Evolutionary conservation across 2,888 invertebrate genomes (phyloP).

Genomic region (Oligia latruncula): DNA sequence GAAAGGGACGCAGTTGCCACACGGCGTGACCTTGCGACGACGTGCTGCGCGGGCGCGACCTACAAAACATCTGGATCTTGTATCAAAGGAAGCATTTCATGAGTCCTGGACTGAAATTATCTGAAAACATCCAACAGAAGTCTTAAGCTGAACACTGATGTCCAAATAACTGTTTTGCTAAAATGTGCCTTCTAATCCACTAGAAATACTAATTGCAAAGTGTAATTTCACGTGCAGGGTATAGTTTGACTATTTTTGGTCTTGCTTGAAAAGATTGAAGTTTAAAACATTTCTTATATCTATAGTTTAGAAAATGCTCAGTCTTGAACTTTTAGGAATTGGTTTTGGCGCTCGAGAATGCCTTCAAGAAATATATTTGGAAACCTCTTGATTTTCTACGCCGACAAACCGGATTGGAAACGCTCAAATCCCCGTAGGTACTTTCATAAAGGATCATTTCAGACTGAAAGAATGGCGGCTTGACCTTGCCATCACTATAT

Average conservation of each 20-base stretch:
- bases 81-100: constrained; percentile 50
- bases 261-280: background rate
- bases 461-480: constrained; percentile 14
- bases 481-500: constrained; percentile 40
- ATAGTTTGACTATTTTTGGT: background rate
- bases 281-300: background rate
- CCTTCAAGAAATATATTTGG: background rate
- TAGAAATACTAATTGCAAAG: background rate
- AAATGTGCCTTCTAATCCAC: background rate
- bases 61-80: constrained; percentile 67
- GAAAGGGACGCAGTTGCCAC: constrained; percentile 86
- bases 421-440: background rate
- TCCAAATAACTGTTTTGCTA: background rate
- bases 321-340: background rate
- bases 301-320: background rate
- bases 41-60: constrained; percentile 61
- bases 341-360: background rate
- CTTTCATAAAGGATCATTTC: constrained; percentile 1
- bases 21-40: constrained; percentile 81
- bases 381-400: background rate
- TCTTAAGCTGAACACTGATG: background rate
- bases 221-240: background rate
- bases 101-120: background rate
- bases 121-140: constrained; percentile 12
- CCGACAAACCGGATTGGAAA: background rate